Base-by-base conservation (phyloP, 2,888 invertebrate species). In the Gasteruption jaculator region DNA sequence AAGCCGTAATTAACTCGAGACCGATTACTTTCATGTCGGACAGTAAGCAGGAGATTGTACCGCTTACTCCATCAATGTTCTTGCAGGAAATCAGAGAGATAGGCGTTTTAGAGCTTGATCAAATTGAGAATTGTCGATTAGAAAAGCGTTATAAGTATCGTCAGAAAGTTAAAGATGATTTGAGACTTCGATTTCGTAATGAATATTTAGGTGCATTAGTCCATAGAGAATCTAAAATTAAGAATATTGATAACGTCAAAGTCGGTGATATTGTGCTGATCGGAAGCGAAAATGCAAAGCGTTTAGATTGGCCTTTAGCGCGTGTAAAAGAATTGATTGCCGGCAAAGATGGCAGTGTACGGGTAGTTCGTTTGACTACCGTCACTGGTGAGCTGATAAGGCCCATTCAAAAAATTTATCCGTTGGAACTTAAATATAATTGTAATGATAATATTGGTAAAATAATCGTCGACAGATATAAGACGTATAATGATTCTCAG, bases 1-100 rank as follows among this genome's bases (percentile, higher is more conserved):
- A 71, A 46, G 44, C 52, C 2, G 48, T 54, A 1, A 31, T 71
- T 6, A 71, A 71, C 50, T 51, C 59, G 1, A 47, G 68, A 41
- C 67, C 68, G 10, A 45, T 69, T 14, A 65, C 60, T 12, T 62
- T 53, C 18, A 24, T 52, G 24, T 43, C 37, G 1, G 30, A 36
- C 8, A 7, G 8, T n/a, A 11, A 4, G 2, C 24, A 21, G n/a
- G 19, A 41, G n/a, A 14, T 29, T 16, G 31, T 35, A 15, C 41
- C 36, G 1, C 31, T 36, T 1, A 36, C 36, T 2, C 36, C 41
- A n/a, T 10, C 35, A 5, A 35, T 35, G 35, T 34, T 35, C 16
- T 21, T 41, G 14, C 34, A 35, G 11, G 41, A 41, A 4, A 30
- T 42, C 10, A 25, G 11, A 27, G 38, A 43, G 18, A 33, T 37